Percentiles rank a stretch among this genome's conserved stretches.
Conservation (phyloP, 2,113 vertebrate genomes). For the Zosterops hypoxanthus region DNA sequence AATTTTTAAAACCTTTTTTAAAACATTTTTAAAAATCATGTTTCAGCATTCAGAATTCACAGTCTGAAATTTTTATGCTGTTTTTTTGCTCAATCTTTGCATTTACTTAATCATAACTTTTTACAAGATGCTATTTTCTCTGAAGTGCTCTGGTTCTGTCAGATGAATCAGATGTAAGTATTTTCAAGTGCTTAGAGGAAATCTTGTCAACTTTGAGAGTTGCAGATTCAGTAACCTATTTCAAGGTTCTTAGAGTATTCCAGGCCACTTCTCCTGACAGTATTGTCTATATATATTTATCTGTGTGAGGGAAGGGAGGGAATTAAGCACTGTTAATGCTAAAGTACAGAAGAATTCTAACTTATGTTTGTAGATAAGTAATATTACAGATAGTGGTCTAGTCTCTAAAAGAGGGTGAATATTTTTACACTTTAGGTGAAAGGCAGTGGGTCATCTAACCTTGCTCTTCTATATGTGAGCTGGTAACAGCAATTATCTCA, state of each 20-base stretch:
- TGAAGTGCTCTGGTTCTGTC: not conserved
- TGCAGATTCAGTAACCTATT: not conserved
- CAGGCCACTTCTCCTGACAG: not conserved
- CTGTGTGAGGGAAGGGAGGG: not conserved
- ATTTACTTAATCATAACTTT: not conserved
- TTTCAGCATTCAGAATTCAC: not conserved
- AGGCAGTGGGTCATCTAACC: fast-evolving
- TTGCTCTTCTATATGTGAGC: not conserved
- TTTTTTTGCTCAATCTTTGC: not conserved
- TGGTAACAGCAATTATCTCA: not conserved
- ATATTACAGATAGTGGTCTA: not conserved
- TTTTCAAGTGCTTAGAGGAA: not conserved
- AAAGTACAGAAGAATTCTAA: not conserved
- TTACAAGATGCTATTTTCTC: not conserved
- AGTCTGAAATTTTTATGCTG: not conserved
- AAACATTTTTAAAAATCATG: not conserved
- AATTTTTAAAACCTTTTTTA: not conserved
- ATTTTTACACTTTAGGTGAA: not conserved
- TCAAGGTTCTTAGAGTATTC: not conserved
- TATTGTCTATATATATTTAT: not conserved
- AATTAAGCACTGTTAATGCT: not conserved
- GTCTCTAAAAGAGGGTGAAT: not conserved
- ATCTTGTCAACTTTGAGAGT: not conserved
- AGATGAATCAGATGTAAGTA: not conserved
- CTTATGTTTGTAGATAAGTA: not conserved